Evolutionary conservation across 2,888 invertebrate genomes (phyloP).

Genomic region (Hololepta plana): DNA sequence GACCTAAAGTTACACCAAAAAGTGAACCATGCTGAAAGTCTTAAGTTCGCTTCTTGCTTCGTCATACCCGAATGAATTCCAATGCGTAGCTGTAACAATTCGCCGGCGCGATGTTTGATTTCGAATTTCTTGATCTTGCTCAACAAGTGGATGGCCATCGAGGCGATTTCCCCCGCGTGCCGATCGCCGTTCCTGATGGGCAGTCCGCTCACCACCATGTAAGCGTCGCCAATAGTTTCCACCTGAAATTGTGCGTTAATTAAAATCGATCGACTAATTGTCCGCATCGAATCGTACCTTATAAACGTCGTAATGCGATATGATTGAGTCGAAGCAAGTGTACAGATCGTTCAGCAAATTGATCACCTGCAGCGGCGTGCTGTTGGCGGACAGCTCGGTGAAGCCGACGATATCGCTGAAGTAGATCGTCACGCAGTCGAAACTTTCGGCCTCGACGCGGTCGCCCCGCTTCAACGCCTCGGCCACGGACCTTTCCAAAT

Average conservation of each 20-base stretch:
- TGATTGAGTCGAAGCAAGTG: slow-evolving; percentile 74
- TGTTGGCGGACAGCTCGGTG: slow-evolving; percentile 58
- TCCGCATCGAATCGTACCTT: too few species aligned
- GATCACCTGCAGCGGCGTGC: slow-evolving; percentile 70
- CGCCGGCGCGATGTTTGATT: slow-evolving; percentile 47
- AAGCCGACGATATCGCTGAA: slow-evolving; percentile 78
- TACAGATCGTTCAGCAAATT: slow-evolving; percentile 76
- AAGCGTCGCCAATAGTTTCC: slow-evolving; percentile 69
- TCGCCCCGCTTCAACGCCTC: slow-evolving; percentile 64
- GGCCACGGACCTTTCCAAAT: slow-evolving; percentile 48
- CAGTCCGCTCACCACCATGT: slow-evolving; percentile 65
- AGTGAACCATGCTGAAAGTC: not conserved
- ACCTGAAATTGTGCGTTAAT: slow-evolving; percentile 30
- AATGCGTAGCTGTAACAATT: slow-evolving; percentile 50
- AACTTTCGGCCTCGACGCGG: slow-evolving; percentile 62
- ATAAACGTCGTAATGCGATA: slow-evolving; percentile 72
- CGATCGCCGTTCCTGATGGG: slow-evolving; percentile 53
- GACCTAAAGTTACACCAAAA: slow-evolving; percentile 27
- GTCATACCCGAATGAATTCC: slow-evolving; percentile 45
- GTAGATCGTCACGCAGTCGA: slow-evolving; percentile 65
- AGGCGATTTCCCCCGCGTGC: slow-evolving; percentile 66
- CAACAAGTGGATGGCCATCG: slow-evolving; percentile 55
- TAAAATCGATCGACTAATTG: not conserved
- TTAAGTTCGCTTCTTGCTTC: too few species aligned
- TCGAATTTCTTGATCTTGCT: slow-evolving; percentile 50